These are phyloP conservation scores for Ptychadena robeensis DNA, from an alignment of 2,797 vertebrate species.

Conservation along the genomic window DNA sequence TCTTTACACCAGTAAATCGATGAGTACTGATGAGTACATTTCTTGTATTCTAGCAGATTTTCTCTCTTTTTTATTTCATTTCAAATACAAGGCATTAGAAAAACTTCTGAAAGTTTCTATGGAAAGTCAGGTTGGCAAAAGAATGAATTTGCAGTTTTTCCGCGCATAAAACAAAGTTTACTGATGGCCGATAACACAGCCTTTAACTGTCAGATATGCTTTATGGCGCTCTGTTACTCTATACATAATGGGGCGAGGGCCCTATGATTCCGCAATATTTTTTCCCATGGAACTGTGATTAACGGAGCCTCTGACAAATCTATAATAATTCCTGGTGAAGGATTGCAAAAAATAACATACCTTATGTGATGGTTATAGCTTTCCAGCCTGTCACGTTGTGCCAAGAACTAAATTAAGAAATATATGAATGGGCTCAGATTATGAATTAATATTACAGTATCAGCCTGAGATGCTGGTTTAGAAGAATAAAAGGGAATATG, in stretches of 20 bases:
- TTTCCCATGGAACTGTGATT: slow-evolving; percentile 43
- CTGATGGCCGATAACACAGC: slow-evolving; percentile 42
- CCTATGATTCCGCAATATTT: slow-evolving; percentile 37
- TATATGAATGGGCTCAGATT: slow-evolving; percentile 48
- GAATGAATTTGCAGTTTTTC: slow-evolving; percentile 46
- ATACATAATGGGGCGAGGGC: slow-evolving; percentile 52
- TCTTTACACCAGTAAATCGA: not conserved
- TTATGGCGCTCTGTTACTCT: slow-evolving; percentile 26
- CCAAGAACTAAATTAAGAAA: slow-evolving; percentile 51
- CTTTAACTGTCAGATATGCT: slow-evolving; percentile 45
- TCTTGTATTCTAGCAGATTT: not conserved
- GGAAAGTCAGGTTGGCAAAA: slow-evolving; percentile 21
- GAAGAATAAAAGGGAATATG: slow-evolving; percentile 16
- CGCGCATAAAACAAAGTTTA: slow-evolving; percentile 39
- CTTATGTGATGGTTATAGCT: slow-evolving; percentile 48
- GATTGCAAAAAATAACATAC: slow-evolving; percentile 46
- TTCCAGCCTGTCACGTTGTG: slow-evolving; percentile 32
- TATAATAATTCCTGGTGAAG: slow-evolving; percentile 54
- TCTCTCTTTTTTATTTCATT: not conserved
- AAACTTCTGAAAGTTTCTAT: slow-evolving; percentile 23
- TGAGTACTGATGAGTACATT: not conserved
- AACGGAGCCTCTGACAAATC: slow-evolving; percentile 53
- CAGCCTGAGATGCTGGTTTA: slow-evolving; percentile 1
- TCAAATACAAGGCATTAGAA: not conserved
- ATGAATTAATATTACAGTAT: slow-evolving; percentile 41